Base-by-base conservation (phyloP, 2,113 vertebrate genomes). In the Pongo pygmaeus region DNA sequence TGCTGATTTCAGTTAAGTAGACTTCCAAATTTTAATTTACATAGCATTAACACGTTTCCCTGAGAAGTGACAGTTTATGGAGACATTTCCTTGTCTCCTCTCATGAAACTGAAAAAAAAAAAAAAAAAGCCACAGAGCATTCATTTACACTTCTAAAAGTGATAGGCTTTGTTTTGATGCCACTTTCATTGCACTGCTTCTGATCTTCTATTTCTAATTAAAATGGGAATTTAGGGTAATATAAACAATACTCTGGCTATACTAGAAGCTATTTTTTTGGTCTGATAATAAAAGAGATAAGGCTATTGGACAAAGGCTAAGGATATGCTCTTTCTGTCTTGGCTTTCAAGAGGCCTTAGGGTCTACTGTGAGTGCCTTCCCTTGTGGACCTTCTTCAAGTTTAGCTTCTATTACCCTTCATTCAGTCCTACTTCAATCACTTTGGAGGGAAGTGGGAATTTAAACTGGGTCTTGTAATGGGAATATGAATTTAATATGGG, bases 81-180 rank as follows among this genome's bases (percentile, higher is more conserved):
- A 97, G 88, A 92, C 80, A 59, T 94, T 81, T 84, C 93, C 75
- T 95, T 97, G 83, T 48, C 11, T 89, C 72, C 97, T 96, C 97
- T 87, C 80, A n/a, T 57, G 93, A 89, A 98, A 97, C 96, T 96
- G 90, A 17, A 88, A 95, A 94, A 67, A 74, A 95, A 38, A 38
- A 84, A 87, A 85, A 89, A 97, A 94, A 88, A 88, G 90, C 90
- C 70, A 84, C 17, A 16, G 92, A 92, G 94, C 90, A 77, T 97
- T 98, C 94, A 96, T 98, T 98, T 98, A 84, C 97, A 98, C 90
- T 75, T 96, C 93, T 55, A 52, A 74, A 97, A 94, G 93, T 81
- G 96, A 92, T 95, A 96, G 96, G 61, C 94, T 97, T 57, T 89
- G 91, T 93, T 52, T 25, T 94, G 32, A 20, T 97, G 78, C 55